Conservation (phyloP, 2,113 vertebrate genomes). For the Oxyruncus cristatus region DNA sequence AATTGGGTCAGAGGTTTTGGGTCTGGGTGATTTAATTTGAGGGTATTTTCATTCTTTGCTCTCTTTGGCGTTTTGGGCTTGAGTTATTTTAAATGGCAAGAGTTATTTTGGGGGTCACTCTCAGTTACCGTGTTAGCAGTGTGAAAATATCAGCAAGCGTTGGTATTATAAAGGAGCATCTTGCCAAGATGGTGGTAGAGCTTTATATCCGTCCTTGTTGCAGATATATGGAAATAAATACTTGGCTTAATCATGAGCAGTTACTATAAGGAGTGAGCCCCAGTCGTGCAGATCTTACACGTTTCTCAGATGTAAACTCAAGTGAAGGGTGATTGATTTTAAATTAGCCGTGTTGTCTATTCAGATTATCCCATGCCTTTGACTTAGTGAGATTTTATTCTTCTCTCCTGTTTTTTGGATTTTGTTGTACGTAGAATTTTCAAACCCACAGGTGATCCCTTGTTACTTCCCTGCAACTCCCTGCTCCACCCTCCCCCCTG, state of each 20-base stretch:
- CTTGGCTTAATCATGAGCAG: neutral
- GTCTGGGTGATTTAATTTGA: conserved; percentile 15
- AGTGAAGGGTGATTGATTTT: neutral
- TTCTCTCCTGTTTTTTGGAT: neutral
- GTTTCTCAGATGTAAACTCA: neutral
- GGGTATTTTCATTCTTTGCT: neutral
- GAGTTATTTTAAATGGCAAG: conserved; percentile 20
- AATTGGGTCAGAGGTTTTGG: conserved; percentile 3
- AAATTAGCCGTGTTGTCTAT: neutral
- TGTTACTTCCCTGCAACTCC: neutral
- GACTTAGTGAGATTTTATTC: neutral
- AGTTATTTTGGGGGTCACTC: neutral
- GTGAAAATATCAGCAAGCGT: neutral
- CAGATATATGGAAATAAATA: neutral
- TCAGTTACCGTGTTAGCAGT: neutral
- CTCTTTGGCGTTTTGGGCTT: neutral
- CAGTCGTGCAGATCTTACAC: neutral
- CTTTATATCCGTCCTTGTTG: neutral
- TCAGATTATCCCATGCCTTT: neutral
- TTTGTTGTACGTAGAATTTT: neutral
- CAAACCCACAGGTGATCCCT: neutral
- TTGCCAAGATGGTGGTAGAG: neutral
- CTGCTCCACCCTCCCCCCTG: neutral
- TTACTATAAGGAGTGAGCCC: neutral
- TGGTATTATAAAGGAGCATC: neutral